These are phyloP conservation scores for Lophotis ruficrista DNA, from an alignment of 2,113 vertebrate genomes.

Conservation along the genomic window DNA sequence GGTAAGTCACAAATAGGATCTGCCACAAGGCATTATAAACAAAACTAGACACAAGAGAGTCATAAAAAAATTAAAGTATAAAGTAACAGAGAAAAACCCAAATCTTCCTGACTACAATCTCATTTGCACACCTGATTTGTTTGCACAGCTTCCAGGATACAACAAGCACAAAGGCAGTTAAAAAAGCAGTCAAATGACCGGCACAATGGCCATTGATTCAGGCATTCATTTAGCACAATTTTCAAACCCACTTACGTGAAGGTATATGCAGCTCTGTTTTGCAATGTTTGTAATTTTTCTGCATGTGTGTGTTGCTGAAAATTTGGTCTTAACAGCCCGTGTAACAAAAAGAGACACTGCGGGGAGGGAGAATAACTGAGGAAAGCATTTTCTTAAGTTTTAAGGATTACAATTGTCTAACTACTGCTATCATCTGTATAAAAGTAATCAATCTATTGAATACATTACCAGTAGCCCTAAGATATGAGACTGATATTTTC, in stretches of 20 bases:
- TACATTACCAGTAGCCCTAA: background rate
- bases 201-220: background rate
- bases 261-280: background rate
- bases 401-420: background rate
- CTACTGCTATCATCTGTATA: background rate
- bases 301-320: background rate
- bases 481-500: background rate
- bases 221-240: background rate
- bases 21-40: slow-evolving; percentile 71
- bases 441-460: background rate
- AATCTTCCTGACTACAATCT: slow-evolving; percentile 44
- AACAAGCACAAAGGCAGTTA: background rate
- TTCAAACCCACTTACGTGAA: background rate
- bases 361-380: background rate
- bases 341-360: background rate
- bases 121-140: slow-evolving; percentile 62
- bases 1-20: slow-evolving; percentile 71
- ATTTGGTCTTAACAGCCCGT: background rate
- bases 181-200: background rate
- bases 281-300: background rate
- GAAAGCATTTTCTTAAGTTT: background rate
- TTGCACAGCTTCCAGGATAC: background rate
- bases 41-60: slow-evolving; percentile 65
- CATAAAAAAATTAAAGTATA: slow-evolving; percentile 65
- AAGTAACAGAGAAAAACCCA: slow-evolving; percentile 29